Percentiles rank a stretch among this genome's conserved stretches.
Evolutionary conservation across 1,140 invertebrate genomes (phyloP).

Genomic region (Eumeta japonica): DNA sequence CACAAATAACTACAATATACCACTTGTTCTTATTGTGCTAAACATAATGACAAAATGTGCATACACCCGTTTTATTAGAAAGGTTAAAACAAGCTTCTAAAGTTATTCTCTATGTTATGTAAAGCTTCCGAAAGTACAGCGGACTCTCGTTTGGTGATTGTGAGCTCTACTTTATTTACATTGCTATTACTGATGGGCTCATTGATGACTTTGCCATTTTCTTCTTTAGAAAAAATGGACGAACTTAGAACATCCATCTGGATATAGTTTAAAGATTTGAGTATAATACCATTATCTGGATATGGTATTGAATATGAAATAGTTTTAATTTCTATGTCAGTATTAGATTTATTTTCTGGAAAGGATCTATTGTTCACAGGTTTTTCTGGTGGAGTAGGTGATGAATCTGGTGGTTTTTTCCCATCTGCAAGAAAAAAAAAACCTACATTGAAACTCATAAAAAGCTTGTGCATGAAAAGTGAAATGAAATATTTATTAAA

Average conservation of each 20-base stretch:
- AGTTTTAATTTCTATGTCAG: neutral
- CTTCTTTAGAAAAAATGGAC: slow-evolving; percentile 20
- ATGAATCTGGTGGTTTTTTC: slow-evolving; percentile 18
- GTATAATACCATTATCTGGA: slow-evolving; percentile 39
- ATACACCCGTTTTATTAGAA: no score
- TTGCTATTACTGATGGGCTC: slow-evolving; percentile 9
- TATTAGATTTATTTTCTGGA: neutral
- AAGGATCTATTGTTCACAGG: slow-evolving; percentile 10
- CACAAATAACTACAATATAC: neutral
- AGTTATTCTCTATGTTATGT: slow-evolving; percentile 43
- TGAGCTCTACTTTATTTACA: slow-evolving; percentile 12
- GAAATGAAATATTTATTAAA: neutral
- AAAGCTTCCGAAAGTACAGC: slow-evolving; percentile 36
- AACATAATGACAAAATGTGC: no score
- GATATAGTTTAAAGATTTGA: slow-evolving; percentile 47
- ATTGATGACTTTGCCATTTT: slow-evolving; percentile 15
- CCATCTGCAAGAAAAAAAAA: slow-evolving; percentile 28
- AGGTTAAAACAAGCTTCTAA: slow-evolving; percentile 46
- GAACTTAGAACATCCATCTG: slow-evolving; percentile 52
- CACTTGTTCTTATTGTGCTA: no score
- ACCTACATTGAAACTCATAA: neutral
- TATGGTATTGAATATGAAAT: slow-evolving; percentile 24
- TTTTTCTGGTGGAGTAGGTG: slow-evolving; percentile 12
- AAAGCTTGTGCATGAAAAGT: neutral
- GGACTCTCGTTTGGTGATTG: slow-evolving; percentile 22